Conservation (phyloP, 2,113 vertebrate genomes). For the Coptodon bakossiorum region DNA sequence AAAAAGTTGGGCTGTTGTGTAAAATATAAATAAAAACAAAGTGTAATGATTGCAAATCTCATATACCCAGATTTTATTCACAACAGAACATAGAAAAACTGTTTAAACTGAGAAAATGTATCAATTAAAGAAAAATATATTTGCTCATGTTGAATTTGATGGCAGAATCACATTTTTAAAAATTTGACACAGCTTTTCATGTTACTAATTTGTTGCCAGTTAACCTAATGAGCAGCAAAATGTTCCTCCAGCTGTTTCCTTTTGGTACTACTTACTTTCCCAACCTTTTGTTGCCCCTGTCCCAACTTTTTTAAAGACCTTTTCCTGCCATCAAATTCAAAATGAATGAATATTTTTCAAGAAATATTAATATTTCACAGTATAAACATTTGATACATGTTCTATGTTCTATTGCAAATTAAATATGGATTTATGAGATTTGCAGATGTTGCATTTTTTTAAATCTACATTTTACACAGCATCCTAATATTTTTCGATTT, state of each 20-base stretch:
- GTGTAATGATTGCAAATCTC: background rate
- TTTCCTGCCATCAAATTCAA: too few species aligned
- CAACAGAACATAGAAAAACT: background rate
- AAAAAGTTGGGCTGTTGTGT: background rate
- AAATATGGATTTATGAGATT: background rate
- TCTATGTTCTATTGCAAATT: background rate
- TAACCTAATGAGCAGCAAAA: too few species aligned
- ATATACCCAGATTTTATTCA: background rate
- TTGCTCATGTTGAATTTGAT: background rate
- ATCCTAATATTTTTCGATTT: background rate
- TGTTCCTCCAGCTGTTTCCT: too few species aligned
- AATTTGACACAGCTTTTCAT: background rate
- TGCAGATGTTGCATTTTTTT: background rate
- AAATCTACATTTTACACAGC: rapidly evolving
- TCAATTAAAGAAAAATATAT: background rate
- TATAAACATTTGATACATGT: background rate
- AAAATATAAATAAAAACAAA: background rate
- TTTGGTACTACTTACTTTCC: too few species aligned
- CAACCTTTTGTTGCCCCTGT: too few species aligned
- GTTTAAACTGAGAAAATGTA: background rate
- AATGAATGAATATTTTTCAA: background rate
- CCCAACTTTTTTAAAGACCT: too few species aligned
- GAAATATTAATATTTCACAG: background rate
- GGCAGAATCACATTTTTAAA: background rate
- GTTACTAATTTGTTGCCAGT: too few species aligned